phyloP scores from a whole-genome alignment of 2,888 invertebrate genomes.

The Lithophane leautieri region DNA sequence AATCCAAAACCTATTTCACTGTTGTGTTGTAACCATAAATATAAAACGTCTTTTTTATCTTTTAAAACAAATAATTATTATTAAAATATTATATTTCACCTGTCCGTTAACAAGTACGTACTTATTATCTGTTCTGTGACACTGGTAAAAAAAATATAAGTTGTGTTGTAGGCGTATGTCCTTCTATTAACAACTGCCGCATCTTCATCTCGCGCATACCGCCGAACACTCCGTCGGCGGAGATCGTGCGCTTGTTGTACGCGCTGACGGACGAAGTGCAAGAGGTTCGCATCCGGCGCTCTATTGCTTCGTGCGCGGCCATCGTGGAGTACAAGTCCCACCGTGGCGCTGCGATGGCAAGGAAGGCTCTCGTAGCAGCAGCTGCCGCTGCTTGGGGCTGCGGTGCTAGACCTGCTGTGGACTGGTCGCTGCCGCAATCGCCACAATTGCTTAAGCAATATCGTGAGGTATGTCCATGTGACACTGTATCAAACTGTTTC shows the following conservation, averaged over 20 bases:
- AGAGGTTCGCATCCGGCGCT: slow-evolving; percentile 86
- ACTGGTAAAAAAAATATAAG: background rate
- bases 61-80: background rate
- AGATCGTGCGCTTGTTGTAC: slow-evolving; percentile 90
- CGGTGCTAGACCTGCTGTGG: slow-evolving; percentile 86
- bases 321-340: slow-evolving; percentile 94
- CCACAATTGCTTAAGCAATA: slow-evolving; percentile 86
- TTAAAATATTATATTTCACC: background rate
- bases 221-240: slow-evolving; percentile 90
- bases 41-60: too few relatives aligned
- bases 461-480: slow-evolving; percentile 78
- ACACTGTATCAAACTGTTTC: background rate
- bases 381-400: slow-evolving; percentile 88
- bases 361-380: slow-evolving; percentile 89
- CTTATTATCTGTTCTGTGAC: background rate
- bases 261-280: slow-evolving; percentile 88
- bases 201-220: slow-evolving; percentile 91
- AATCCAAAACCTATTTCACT: background rate
- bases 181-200: slow-evolving; percentile 94
- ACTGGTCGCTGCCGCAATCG: slow-evolving; percentile 88
- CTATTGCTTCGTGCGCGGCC: slow-evolving; percentile 90
- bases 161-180: slow-evolving; percentile 91
- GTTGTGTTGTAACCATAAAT: too few relatives aligned
- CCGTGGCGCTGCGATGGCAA: slow-evolving; percentile 91
- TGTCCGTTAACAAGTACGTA: background rate